Conservation (phyloP, 2,113 vertebrate species). For the Carollia perspicillata region DNA sequence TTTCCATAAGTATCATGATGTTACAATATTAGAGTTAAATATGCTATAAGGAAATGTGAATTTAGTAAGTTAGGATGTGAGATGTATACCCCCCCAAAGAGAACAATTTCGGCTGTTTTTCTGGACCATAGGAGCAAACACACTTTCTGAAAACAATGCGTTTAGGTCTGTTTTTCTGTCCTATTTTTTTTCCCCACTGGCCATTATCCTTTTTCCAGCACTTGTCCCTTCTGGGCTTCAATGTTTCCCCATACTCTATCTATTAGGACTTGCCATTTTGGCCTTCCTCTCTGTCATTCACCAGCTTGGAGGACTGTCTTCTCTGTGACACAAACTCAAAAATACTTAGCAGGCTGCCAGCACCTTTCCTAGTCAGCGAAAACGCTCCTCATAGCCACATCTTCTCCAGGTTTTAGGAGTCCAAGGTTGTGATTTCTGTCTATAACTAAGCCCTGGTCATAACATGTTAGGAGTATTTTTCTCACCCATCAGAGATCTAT, state of each 20-base stretch:
- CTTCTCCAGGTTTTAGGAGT: neutral
- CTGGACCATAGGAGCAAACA: neutral
- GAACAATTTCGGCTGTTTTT: constrained; percentile 18
- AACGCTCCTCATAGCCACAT: neutral
- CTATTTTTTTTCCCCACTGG: neutral
- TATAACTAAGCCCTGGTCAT: neutral
- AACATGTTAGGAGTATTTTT: neutral
- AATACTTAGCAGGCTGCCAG: neutral
- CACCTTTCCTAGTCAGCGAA: neutral
- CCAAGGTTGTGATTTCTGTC: neutral
- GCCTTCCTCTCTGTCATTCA: neutral
- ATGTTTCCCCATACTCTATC: neutral
- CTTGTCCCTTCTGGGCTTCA: neutral
- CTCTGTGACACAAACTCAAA: neutral
- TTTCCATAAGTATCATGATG: neutral
- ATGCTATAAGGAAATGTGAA: neutral
- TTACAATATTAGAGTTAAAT: constrained; percentile 5
- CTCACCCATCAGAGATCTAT: neutral
- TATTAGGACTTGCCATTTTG: neutral
- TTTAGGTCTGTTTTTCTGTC: neutral
- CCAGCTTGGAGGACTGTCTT: neutral
- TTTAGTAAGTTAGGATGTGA: neutral
- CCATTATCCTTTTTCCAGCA: neutral
- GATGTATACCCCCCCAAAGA: neutral
- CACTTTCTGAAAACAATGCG: neutral